Conservation (phyloP, 2,113 vertebrate species). For the Dolichallabes microphthalmus region DNA sequence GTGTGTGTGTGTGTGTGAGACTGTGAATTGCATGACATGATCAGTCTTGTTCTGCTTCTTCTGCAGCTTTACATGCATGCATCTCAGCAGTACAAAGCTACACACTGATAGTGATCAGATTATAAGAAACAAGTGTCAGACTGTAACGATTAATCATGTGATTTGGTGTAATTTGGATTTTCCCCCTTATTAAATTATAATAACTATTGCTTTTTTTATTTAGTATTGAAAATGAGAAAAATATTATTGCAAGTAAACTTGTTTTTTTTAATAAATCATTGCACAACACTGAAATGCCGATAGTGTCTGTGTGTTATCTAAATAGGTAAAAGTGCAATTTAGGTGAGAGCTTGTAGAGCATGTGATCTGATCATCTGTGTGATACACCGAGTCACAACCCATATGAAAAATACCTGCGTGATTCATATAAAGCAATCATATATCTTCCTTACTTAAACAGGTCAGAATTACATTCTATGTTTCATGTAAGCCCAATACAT, state of each 20-base stretch:
- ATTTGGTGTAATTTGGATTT: neutral
- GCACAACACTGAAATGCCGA: neutral
- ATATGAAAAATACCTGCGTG: no score
- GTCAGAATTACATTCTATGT: no score
- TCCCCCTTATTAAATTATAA: no score
- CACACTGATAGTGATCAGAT: neutral
- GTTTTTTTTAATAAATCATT: neutral
- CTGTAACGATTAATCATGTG: neutral
- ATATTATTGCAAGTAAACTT: neutral
- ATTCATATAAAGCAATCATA: no score
- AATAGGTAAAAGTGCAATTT: neutral
- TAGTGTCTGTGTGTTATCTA: neutral
- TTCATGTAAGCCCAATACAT: no score
- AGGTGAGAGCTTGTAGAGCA: no score
- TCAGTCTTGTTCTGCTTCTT: neutral
- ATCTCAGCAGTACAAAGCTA: neutral
- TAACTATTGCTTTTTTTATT: neutral
- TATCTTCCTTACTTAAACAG: no score
- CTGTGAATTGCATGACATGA: neutral
- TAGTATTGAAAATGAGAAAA: no score
- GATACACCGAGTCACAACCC: neutral
- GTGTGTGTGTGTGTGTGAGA: neutral
- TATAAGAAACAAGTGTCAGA: neutral
- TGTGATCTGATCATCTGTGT: neutral
- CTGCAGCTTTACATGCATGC: neutral